Base-by-base conservation (phyloP, 2,888 invertebrate species). In the Hirtodrosophila cameraria region DNA sequence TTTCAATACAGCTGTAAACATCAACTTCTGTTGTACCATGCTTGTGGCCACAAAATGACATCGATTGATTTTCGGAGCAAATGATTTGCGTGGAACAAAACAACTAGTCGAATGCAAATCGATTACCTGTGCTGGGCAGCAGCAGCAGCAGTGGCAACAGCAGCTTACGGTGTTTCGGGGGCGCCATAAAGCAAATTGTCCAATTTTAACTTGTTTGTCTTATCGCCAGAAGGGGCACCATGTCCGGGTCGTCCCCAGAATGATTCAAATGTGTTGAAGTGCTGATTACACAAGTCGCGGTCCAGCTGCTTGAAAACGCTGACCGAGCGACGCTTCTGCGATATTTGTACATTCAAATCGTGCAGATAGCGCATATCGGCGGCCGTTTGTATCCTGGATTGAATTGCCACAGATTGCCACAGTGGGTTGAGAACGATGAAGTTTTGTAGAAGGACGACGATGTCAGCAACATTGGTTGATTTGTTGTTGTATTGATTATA, bases 171-270 rank as follows among this genome's bases (percentile, higher is more conserved):
- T 38, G 69, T 62, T 45, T 83, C 83, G 55, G 85, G 81, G 27
- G 67, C 69, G 54, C 91, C 91, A 69, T 91, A 91, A 76, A 91
- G 90, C 78, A 91, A 90, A 88, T 90, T 88, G 86, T 91, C 88
- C 88, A 91, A 88, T 76, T 91, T 91, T 45, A 90, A 74, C 84
- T 91, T 91, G 72, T 88, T 86, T 64, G 81, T 89, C 46, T 87
- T 85, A 25, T 81, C 70, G 46, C 78, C 76, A 15, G 20, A 11
- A 33, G 89, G 91, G 23, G 91, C 91, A 31, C 91, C 91, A 69
- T 91, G 94, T 0, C 96, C 96, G 0, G 96, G 96, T 39, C 95
- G 92, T 18, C 96, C 96, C 96, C 96, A 96, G 76, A 95, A 92
- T 7, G 93, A 93, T 42, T 94, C 93, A 94, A 95, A 96, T 1